A percentile compares a stretch with the other conserved stretches of the same genome.
These are phyloP conservation scores for Carabus problematicus DNA, from an alignment of 2,888 invertebrate species.

Conservation along the genomic window DNA sequence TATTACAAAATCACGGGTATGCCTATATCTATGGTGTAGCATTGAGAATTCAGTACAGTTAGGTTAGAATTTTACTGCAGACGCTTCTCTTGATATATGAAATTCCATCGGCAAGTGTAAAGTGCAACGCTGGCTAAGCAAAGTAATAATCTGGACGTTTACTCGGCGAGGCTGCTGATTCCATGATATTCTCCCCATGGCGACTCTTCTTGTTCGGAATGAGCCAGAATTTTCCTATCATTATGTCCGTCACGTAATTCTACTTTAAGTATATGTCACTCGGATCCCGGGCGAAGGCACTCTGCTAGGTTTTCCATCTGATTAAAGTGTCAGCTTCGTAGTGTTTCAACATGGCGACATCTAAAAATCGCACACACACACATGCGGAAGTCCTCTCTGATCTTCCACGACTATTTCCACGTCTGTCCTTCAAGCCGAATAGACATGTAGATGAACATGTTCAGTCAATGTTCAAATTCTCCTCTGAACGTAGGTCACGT, in stretches of 20 bases:
- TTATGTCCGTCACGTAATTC: slow-evolving; percentile 35
- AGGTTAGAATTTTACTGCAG: too few relatives aligned
- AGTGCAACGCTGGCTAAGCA: not conserved
- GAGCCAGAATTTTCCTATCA: slow-evolving; percentile 18
- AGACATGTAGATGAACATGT: not conserved
- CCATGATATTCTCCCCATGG: not conserved
- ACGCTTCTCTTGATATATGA: too few relatives aligned
- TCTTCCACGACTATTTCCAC: not conserved
- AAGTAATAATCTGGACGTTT: slow-evolving; percentile 1
- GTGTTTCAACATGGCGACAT: slow-evolving; percentile 17
- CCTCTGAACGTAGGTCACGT: too few relatives aligned
- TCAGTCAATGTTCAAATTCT: too few relatives aligned
- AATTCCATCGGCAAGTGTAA: too few relatives aligned
- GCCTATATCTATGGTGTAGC: too few relatives aligned
- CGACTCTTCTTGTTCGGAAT: not conserved
- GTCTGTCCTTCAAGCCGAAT: not conserved
- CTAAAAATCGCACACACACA: not conserved
- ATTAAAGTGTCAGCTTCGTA: slow-evolving; percentile 37
- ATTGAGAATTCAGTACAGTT: too few relatives aligned
- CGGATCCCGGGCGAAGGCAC: slow-evolving; percentile 18
- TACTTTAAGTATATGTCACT: slow-evolving; percentile 36
- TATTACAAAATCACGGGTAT: too few relatives aligned
- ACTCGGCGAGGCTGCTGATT: not conserved
- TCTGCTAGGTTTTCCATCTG: slow-evolving; percentile 36
- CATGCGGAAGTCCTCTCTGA: not conserved